Percentiles rank a stretch among this genome's conserved stretches.
phyloP scores from a whole-genome alignment of 1,140 invertebrate genomes.

The Temnothorax longispinosus region DNA sequence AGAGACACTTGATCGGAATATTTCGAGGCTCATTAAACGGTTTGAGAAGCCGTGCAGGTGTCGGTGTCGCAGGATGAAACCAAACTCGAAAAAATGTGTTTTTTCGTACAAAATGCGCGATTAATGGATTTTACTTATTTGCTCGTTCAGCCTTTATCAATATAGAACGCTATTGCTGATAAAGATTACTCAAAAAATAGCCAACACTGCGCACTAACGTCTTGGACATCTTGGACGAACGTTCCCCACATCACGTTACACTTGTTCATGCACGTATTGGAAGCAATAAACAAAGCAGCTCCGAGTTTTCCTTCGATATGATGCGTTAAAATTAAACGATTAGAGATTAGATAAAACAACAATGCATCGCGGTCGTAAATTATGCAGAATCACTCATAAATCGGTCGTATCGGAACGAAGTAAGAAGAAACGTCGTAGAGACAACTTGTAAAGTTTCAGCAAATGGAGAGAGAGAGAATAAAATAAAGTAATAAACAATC shows the following conservation, averaged over 20 bases:
- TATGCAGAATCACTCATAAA: not conserved
- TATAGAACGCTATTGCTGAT: not conserved
- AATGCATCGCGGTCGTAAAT: not conserved
- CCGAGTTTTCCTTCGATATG: not conserved
- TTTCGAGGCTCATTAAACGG: not conserved
- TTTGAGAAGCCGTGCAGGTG: not conserved
- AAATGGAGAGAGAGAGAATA: not conserved
- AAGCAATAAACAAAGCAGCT: not conserved
- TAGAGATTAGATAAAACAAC: constrained; percentile 15
- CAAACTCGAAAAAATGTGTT: not conserved
- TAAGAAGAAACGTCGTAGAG: not conserved
- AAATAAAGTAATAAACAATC: not conserved
- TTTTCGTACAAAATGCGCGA: not conserved
- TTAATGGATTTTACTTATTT: not conserved
- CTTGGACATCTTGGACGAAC: not conserved
- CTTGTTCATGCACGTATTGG: not conserved
- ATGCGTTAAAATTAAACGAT: not conserved
- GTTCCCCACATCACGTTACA: not conserved
- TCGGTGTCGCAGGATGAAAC: not conserved
- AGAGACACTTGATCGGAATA: not conserved
- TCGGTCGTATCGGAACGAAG: not conserved
- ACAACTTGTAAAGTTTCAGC: not conserved
- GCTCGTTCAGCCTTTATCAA: not conserved
- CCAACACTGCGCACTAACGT: not conserved
- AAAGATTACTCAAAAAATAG: not conserved